phyloP scores from a whole-genome alignment of 2,113 vertebrate genomes.

The Lonchura striata region DNA sequence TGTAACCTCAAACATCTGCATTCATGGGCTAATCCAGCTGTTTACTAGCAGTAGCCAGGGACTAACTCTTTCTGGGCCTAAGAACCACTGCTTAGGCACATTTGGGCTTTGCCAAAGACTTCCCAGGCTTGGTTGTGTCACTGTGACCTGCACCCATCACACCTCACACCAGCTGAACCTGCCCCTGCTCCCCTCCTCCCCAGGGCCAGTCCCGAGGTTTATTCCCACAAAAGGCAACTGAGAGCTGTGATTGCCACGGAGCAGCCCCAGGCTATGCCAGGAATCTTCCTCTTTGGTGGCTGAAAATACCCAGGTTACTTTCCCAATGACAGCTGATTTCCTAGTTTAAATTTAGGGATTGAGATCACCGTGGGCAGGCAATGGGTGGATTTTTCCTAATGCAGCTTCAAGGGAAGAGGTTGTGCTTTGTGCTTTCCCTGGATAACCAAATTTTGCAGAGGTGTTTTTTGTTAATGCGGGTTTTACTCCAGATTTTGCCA shows the following conservation, averaged over 20 bases:
- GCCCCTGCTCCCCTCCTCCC: not conserved
- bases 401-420: not conserved
- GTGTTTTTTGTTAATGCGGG: not conserved
- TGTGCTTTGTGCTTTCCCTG: not conserved
- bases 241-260: rapidly evolving
- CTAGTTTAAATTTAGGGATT: not conserved
- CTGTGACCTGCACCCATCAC: not conserved
- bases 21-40: not conserved
- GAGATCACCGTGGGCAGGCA: not conserved
- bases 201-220: rapidly evolving
- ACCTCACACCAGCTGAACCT: not conserved
- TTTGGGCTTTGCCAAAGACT: not conserved
- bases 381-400: not conserved
- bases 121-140: not conserved
- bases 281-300: not conserved
- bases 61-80: not conserved
- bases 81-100: rapidly evolving
- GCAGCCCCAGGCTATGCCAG: not conserved
- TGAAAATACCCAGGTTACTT: not conserved
- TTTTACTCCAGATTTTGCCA: not conserved
- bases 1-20: not conserved
- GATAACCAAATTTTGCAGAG: not conserved
- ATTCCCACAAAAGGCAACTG: not conserved
- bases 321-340: not conserved
- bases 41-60: not conserved